These are phyloP conservation scores for Mandrillus leucophaeus DNA, from an alignment of 2,113 vertebrate genomes.

Conservation along the genomic window DNA sequence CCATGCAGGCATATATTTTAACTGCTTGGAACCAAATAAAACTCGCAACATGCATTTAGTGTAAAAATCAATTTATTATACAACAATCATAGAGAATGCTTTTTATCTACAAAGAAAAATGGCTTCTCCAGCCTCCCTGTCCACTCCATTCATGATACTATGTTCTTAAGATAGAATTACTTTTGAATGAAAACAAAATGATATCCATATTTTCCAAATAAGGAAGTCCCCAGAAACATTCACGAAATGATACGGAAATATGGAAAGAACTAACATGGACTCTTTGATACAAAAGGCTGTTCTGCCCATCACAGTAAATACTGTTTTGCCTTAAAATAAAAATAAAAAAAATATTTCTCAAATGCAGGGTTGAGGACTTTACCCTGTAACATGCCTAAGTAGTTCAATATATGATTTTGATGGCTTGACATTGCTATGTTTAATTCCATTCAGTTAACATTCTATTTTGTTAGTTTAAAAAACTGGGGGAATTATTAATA, in stretches of 20 bases:
- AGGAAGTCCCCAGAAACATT: slow-evolving; percentile 15
- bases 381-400: not conserved
- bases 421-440: slow-evolving; percentile 5
- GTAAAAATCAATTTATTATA: slow-evolving; percentile 80
- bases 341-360: not conserved
- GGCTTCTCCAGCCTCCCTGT: slow-evolving; percentile 54
- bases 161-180: slow-evolving; percentile 37
- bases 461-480: slow-evolving; percentile 50
- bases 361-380: not conserved
- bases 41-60: slow-evolving; percentile 44
- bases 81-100: slow-evolving; percentile 71
- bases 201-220: slow-evolving; percentile 13
- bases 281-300: not conserved
- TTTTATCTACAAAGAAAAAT: slow-evolving; percentile 72
- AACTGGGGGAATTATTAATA: not conserved
- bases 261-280: not conserved
- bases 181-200: slow-evolving; percentile 45
- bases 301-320: not conserved
- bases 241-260: not conserved
- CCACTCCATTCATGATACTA: slow-evolving; percentile 54
- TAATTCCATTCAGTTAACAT: slow-evolving; percentile 36
- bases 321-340: not conserved
- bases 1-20: not conserved
- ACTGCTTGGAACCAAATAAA: slow-evolving; percentile 15
- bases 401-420: not conserved